A percentile compares a stretch with the other conserved stretches of the same genome.
These are phyloP conservation scores for Argyresthia albistria DNA, from an alignment of 2,888 invertebrate species.

Conservation along the genomic window DNA sequence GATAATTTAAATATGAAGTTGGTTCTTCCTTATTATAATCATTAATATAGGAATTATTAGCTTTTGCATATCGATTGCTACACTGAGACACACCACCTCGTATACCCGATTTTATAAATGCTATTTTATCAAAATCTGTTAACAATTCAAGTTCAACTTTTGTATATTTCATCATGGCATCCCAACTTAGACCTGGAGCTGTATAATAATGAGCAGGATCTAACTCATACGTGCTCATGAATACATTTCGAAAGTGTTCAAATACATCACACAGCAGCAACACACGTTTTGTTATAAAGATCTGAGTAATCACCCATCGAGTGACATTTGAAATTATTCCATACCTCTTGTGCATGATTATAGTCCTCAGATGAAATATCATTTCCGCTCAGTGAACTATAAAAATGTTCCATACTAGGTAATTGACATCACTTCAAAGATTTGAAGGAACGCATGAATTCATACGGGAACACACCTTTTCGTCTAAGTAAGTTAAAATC, in stretches of 20 bases:
- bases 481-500: conserved; percentile 8
- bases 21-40: conserved; percentile 15
- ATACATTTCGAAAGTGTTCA: conserved; percentile 26
- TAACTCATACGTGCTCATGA: conserved; percentile 17
- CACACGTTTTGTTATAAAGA: conserved; percentile 25
- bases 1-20: conserved; percentile 20
- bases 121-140: conserved; percentile 14
- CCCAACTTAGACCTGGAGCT: conserved; percentile 15
- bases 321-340: conserved; percentile 17
- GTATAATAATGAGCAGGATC: conserved; percentile 9
- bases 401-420: conserved; percentile 12
- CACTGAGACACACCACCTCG: conserved; percentile 16
- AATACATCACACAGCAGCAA: conserved; percentile 25
- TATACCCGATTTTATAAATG: conserved; percentile 13
- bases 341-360: conserved; percentile 17
- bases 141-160: conserved; percentile 14
- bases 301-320: conserved; percentile 23
- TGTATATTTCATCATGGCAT: conserved; percentile 17
- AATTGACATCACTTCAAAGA: conserved; percentile 11
- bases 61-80: conserved; percentile 19
- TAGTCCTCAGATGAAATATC: conserved; percentile 15
- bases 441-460: conserved; percentile 13
- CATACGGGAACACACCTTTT: conserved; percentile 20
- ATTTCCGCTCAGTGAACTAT: conserved; percentile 8
- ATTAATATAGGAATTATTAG: conserved; percentile 24